Evolutionary conservation across 1,140 invertebrate genomes (phyloP), one percentile per base, ranked within the genome.

Genomic region (Maconellicoccus hirsutus): DNA sequence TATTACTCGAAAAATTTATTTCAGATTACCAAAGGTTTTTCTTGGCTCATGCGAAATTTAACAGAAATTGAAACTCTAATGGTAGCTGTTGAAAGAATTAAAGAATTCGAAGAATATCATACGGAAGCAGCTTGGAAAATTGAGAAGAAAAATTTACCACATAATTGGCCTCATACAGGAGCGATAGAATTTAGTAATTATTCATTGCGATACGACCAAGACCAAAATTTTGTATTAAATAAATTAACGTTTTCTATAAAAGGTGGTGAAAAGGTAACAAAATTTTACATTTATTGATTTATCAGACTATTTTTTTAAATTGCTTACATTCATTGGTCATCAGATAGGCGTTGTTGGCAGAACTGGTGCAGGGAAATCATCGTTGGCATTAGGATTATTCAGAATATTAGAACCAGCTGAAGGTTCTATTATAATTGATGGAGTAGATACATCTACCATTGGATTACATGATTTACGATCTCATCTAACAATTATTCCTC

Each of bases 11-110:
- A 38, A 38, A 38, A 7, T 38, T 38, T 38, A 7, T 38, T 76
- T 38, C 76, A 89, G 87, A 88, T 97, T 66, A 98, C 95, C 0
- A 91, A 94, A 85, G 94, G 42, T 8, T 52, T 52, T 52, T 52
- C 42, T 52, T 92, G 90, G 85, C 90, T 89, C 1, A 90, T 86
- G 80, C 79, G 93, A 71, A 93, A 96, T 75, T 92, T 89, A 14
- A 89, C 92, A 0, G 88, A 92, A 77, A 78, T 90, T 2, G 89
- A 91, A 75, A 91, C 90, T 76, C 86, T 93, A 78, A 93, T 95
- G 90, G 93, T 89, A 0, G 90, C 86, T n/a, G 90, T 94, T 0
- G 92, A 95, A 78, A 81, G 92, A 33, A 84, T 94, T 0, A 75
- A 91, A 0, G 89, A 94, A 77, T 94, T 92, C 77, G 86, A 84